Base-by-base conservation (phyloP, 2,888 invertebrate species). In the Rhingia rostrata region DNA sequence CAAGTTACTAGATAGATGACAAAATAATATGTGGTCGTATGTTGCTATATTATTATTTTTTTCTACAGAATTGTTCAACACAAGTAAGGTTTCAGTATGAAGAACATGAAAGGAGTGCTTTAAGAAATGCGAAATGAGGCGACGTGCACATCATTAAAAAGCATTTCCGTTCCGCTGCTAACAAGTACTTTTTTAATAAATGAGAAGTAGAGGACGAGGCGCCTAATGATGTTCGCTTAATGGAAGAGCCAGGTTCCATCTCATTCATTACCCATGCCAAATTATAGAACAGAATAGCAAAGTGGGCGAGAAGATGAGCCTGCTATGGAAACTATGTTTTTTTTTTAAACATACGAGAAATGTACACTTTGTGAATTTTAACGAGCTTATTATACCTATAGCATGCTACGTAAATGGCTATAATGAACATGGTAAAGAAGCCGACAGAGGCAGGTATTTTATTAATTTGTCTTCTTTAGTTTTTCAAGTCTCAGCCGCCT, bases 301-400 rank as follows among this genome's bases (percentile, higher is more conserved):
- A 84, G 69, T 69, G 58, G 79, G 54, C 63, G 12, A 58, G 12
- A 63, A 63, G 61, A 63, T 45, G 58, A 79, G 63, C 49, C 63
- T 79, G 43, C 64, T 60, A 63, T 45, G 67, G 73, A 79, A 79
- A 74, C 73, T 79, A 43, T 49, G n/a, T 61, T 61, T 43, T 43
- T 54, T 35, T 54, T 35, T 53, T 45, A 39, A 69, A 73, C 49
- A 43, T 43, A 79, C 79, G 67, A 54, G 56, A 74, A 79, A 74
- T 45, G 69, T 60, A 69, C 75, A 75, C 84, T 84, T 84, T 84
- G 80, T 81, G 84, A 80, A 84, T 84, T 84, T 84, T 75, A 84
- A 84, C 70, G 69, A 84, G 84, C 58, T 80, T 53, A 60, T 84
- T 64, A 70, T 75, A 70, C 54, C 53, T 56, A 63, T 12, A 54